Percentiles rank a stretch among this genome's conserved stretches.
Evolutionary conservation across 1,140 invertebrate genomes (phyloP).

Genomic region (Eubasilissa regina): DNA sequence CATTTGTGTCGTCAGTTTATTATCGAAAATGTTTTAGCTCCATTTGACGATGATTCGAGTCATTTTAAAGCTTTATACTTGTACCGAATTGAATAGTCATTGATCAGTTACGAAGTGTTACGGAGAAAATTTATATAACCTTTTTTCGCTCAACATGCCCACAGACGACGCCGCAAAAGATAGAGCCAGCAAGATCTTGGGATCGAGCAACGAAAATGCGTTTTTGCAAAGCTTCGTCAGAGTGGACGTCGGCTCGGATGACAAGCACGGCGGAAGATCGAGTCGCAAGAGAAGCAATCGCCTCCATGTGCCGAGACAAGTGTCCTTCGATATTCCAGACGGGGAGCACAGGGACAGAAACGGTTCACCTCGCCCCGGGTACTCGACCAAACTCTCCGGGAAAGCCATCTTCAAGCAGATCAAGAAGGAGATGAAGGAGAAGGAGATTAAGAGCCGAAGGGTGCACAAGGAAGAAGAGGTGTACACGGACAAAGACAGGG

Average conservation of each 20-base stretch:
- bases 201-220: conserved; percentile 79
- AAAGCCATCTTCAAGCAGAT: conserved; percentile 66
- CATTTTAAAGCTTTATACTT: too few relatives aligned
- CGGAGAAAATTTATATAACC: too few relatives aligned
- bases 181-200: conserved; percentile 72
- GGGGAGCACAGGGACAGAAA: conserved; percentile 63
- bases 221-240: conserved; percentile 83
- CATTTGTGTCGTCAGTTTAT: too few relatives aligned
- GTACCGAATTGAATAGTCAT: too few relatives aligned
- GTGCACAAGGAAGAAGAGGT: conserved; percentile 81
- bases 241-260: conserved; percentile 72
- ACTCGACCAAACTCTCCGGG: conserved; percentile 58
- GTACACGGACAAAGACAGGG: conserved; percentile 92
- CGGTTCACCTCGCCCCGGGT: conserved; percentile 49
- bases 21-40: too few relatives aligned
- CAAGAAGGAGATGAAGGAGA: conserved; percentile 64
- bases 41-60: too few relatives aligned
- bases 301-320: conserved; percentile 65
- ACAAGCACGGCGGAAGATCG: conserved; percentile 51
- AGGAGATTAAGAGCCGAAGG: conserved; percentile 72
- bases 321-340: conserved; percentile 64
- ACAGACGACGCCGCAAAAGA: conserved; percentile 65
- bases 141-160: conserved; percentile 51
- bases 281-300: conserved; percentile 62
- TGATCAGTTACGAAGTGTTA: too few relatives aligned